Evolutionary conservation across 2,888 invertebrate species (phyloP).

Genomic region (Drosophila anomalata): DNA sequence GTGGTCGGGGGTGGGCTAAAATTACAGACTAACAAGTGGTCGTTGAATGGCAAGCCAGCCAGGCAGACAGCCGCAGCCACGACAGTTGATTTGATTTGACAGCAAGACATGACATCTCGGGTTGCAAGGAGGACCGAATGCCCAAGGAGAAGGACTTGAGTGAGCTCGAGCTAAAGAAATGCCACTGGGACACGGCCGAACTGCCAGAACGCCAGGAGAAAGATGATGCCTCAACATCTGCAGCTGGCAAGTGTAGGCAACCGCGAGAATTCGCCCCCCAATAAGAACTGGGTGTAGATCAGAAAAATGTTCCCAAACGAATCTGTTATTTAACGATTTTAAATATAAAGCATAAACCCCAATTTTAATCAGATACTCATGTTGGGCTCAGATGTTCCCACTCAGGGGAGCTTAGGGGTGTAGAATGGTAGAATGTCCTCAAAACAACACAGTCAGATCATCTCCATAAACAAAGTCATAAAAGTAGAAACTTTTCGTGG

Average conservation of each 20-base stretch:
- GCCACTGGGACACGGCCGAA: constrained; percentile 42
- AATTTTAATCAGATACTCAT: too few relatives aligned
- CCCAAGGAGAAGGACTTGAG: constrained; percentile 50
- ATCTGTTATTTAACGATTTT: background rate
- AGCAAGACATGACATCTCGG: constrained; percentile 77
- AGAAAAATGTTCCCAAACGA: background rate
- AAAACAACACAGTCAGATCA: background rate
- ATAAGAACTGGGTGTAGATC: background rate
- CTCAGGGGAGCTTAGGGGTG: too few relatives aligned
- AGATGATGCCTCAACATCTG: constrained; percentile 38
- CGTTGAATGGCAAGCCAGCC: constrained; percentile 80
- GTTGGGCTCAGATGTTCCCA: too few relatives aligned
- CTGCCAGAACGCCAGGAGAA: constrained; percentile 24
- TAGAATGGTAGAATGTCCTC: background rate
- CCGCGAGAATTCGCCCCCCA: constrained; percentile 31
- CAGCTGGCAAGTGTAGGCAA: constrained; percentile 63
- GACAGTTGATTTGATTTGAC: constrained; percentile 80
- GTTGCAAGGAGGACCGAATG: constrained; percentile 35
- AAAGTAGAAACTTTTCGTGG: too few relatives aligned
- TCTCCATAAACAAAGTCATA: too few relatives aligned
- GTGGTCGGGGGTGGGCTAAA: constrained; percentile 57
- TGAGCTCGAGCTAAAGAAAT: constrained; percentile 72
- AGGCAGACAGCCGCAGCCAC: constrained; percentile 69
- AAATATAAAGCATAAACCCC: too few relatives aligned
- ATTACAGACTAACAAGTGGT: constrained; percentile 81